phyloP scores from a whole-genome alignment of 2,113 vertebrate genomes.

The Burhinus bistriatus region DNA sequence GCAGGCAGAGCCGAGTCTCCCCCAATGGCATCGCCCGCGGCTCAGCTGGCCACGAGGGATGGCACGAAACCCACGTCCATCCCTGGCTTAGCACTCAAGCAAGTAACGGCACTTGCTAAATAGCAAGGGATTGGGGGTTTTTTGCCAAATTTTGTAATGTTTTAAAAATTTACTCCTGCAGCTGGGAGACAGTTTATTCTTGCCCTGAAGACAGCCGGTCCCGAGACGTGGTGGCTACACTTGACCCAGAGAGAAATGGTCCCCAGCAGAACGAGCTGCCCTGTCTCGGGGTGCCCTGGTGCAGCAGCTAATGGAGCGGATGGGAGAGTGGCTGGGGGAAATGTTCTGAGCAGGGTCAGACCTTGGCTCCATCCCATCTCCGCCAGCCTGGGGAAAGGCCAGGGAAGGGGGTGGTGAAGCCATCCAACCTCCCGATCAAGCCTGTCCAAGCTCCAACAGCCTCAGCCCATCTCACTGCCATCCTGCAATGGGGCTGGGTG shows the following conservation, averaged over 20 bases:
- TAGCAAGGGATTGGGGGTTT: accelerated
- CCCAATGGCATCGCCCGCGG: accelerated
- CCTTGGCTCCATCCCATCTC: not conserved
- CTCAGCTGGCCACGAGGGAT: not conserved
- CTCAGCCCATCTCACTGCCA: not conserved
- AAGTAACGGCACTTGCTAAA: not conserved
- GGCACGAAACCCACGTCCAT: not conserved
- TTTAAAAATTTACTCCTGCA: not conserved
- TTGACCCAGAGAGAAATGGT: not conserved
- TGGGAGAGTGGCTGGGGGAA: not conserved
- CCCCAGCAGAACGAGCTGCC: not conserved
- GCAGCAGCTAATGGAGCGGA: not conserved
- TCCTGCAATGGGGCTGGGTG: not conserved
- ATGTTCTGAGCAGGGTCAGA: accelerated
- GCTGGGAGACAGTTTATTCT: not conserved
- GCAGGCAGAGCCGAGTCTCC: not conserved
- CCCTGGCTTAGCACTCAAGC: not conserved
- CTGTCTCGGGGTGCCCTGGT: accelerated
- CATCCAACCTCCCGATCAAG: accelerated
- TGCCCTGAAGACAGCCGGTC: not conserved
- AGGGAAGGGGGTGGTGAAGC: not conserved
- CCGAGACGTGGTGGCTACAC: not conserved
- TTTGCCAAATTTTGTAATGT: not conserved
- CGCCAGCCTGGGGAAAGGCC: not conserved
- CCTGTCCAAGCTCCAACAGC: not conserved